A percentile compares a stretch with the other conserved stretches of the same genome.
Conservation (phyloP, 1,140 invertebrate genomes). For the Dolichoris vasculosae region DNA sequence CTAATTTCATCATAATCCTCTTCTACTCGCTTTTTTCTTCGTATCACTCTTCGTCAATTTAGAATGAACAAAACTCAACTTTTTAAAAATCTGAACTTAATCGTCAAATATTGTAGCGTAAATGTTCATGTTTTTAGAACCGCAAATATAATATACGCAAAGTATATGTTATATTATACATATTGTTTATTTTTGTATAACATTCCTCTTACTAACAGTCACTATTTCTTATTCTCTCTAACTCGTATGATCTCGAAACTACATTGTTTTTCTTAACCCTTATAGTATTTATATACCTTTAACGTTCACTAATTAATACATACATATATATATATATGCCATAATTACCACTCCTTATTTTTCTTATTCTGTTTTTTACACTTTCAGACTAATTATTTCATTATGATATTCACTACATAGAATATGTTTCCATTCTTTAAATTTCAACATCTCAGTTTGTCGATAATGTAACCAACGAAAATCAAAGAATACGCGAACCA, state of each 20-base stretch:
- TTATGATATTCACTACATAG: background rate
- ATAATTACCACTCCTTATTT: background rate
- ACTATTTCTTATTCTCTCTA: too few relatives aligned
- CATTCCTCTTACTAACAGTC: too few relatives aligned
- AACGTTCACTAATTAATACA: background rate
- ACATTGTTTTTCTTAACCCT: background rate
- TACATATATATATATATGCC: background rate
- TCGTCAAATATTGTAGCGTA: too few relatives aligned
- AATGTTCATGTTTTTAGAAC: slow-evolving; percentile 11
- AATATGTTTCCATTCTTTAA: background rate
- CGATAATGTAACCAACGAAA: background rate
- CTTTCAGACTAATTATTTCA: background rate
- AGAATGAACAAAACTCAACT: too few relatives aligned
- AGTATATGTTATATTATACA: background rate
- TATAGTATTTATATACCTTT: background rate
- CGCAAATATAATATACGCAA: background rate
- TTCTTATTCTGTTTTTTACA: slow-evolving; percentile 8
- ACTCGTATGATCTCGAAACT: background rate
- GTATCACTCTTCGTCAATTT: background rate
- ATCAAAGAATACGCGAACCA: slow-evolving; percentile 5
- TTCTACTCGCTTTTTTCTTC: background rate
- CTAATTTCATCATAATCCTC: background rate
- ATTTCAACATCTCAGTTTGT: slow-evolving; percentile 19
- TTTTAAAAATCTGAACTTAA: too few relatives aligned
- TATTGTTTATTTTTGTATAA: too few relatives aligned